These are phyloP conservation scores for Plagodis dolabraria DNA, from an alignment of 2,888 invertebrate species.

Conservation along the genomic window DNA sequence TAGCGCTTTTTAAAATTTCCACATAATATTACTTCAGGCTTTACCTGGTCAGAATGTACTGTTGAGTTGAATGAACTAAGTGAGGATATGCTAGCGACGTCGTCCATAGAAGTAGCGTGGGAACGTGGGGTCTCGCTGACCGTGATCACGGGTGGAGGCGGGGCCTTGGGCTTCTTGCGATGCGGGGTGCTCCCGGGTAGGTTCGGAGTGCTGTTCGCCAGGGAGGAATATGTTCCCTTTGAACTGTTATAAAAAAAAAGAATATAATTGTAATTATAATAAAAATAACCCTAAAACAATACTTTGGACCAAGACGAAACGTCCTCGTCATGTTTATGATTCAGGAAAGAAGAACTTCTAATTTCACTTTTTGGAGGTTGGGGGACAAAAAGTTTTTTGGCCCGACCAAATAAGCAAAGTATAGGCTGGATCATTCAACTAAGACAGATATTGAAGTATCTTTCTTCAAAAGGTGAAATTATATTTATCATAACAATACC, in stretches of 20 bases:
- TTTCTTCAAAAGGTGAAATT: too few relatives aligned
- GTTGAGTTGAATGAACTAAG: constrained; percentile 76
- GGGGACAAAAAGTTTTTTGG: too few relatives aligned
- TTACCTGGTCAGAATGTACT: constrained; percentile 69
- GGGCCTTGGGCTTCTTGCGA: constrained; percentile 88
- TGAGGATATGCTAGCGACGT: constrained; percentile 76
- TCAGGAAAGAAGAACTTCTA: too few relatives aligned
- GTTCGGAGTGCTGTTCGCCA: constrained; percentile 73
- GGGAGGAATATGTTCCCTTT: constrained; percentile 63
- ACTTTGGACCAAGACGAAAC: too few relatives aligned
- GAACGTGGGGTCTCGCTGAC: constrained; percentile 44
- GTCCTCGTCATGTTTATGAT: too few relatives aligned
- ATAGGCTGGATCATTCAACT: too few relatives aligned
- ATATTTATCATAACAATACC: constrained; percentile 43
- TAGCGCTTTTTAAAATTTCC: too few relatives aligned
- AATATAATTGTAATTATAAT: not conserved
- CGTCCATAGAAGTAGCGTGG: constrained; percentile 70
- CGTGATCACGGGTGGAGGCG: constrained; percentile 81
- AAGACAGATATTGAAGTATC: too few relatives aligned
- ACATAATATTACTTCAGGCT: not conserved
- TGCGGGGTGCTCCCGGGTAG: constrained; percentile 74
- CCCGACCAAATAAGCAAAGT: too few relatives aligned
- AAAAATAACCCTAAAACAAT: not conserved
- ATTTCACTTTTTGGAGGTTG: too few relatives aligned
- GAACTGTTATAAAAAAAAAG: constrained; percentile 47